Evolutionary conservation across 2,113 vertebrate species (phyloP).

Genomic region (Lathamus discolor): DNA sequence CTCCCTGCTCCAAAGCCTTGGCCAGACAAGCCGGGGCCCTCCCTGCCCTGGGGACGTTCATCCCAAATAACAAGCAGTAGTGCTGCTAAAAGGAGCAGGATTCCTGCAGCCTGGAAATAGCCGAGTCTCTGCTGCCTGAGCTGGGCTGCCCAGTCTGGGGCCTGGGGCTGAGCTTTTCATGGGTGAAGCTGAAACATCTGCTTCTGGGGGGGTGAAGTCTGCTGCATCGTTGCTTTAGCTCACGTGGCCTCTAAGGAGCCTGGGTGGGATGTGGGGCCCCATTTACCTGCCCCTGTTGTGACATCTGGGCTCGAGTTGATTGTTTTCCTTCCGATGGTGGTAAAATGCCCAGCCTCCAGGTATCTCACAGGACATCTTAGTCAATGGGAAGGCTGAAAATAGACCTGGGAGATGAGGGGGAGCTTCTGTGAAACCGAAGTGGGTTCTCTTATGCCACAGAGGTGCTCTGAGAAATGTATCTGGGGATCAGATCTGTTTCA

Average conservation of each 20-base stretch:
- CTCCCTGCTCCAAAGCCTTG: constrained; percentile 31
- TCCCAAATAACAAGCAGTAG: constrained; percentile 1
- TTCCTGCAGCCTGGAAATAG: neutral
- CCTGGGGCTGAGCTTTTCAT: neutral
- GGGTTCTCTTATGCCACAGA: neutral
- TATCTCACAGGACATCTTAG: neutral
- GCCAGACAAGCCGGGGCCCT: constrained; percentile 10
- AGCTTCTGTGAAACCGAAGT: neutral
- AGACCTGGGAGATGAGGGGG: neutral
- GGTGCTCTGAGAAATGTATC: neutral
- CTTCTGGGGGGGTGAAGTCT: neutral
- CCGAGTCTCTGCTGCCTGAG: neutral
- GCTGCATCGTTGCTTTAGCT: neutral
- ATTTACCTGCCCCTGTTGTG: neutral
- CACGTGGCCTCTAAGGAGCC: neutral
- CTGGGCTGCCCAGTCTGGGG: neutral
- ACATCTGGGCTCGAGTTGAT: neutral
- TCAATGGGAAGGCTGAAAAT: neutral
- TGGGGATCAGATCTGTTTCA: neutral
- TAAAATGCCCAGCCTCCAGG: neutral
- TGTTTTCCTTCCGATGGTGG: neutral
- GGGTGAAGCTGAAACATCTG: neutral
- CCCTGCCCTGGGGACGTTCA: constrained; percentile 29
- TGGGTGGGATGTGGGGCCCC: neutral
- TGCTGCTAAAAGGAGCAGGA: neutral